A percentile compares a stretch with the other conserved stretches of the same genome.
Evolutionary conservation across 2,888 invertebrate species (phyloP).

Genomic region (Chirona hameri): DNA sequence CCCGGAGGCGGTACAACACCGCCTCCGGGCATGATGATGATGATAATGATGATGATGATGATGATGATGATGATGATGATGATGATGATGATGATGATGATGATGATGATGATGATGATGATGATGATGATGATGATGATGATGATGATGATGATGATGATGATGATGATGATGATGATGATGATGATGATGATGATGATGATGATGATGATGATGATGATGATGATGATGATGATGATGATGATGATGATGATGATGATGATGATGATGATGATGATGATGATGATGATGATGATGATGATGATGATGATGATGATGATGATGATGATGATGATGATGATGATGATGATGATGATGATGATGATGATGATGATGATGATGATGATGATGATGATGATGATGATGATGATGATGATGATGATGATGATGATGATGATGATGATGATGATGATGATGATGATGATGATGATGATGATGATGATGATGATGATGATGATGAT

Average conservation of each 20-base stretch:
- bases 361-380: too few relatives aligned
- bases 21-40: neutral
- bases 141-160: slow-evolving; percentile 6
- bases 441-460: too few relatives aligned
- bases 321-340: slow-evolving; percentile 22
- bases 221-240: slow-evolving; percentile 10
- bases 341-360: too few relatives aligned
- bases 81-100: slow-evolving; percentile 22
- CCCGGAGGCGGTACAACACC: too few relatives aligned
- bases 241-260: slow-evolving; percentile 9
- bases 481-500: too few relatives aligned
- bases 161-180: slow-evolving; percentile 6
- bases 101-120: slow-evolving; percentile 22
- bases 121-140: slow-evolving; percentile 22
- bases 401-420: too few relatives aligned
- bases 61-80: slow-evolving; percentile 22
- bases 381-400: too few relatives aligned
- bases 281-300: slow-evolving; percentile 22
- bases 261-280: slow-evolving; percentile 22
- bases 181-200: slow-evolving; percentile 10
- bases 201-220: slow-evolving; percentile 10
- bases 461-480: too few relatives aligned
- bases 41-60: neutral
- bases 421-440: too few relatives aligned
- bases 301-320: slow-evolving; percentile 22